Conservation (phyloP, 2,888 invertebrate species). For the Spilosoma lubricipeda region DNA sequence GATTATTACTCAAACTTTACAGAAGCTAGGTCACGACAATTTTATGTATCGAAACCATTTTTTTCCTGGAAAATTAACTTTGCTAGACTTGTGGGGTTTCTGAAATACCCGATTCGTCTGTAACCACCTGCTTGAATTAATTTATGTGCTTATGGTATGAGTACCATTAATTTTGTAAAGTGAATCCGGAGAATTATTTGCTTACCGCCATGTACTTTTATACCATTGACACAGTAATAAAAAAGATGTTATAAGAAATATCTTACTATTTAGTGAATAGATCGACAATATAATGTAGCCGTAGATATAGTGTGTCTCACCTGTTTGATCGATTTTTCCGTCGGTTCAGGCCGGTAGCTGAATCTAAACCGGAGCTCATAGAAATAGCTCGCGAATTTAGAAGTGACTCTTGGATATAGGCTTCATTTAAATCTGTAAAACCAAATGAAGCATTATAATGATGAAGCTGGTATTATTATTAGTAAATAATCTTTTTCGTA, state of each 20-base stretch:
- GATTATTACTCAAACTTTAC: too few species aligned
- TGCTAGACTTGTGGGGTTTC: too few species aligned
- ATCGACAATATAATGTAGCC: neutral
- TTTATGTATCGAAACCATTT: too few species aligned
- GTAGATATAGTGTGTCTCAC: slow-evolving; percentile 47
- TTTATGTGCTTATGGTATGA: too few species aligned
- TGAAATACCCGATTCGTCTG: too few species aligned
- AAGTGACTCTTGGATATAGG: slow-evolving; percentile 65
- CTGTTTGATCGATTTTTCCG: slow-evolving; percentile 73
- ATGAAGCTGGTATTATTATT: neutral
- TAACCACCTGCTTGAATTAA: neutral
- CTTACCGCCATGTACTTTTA: neutral
- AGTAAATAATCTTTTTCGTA: neutral
- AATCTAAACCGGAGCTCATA: slow-evolving; percentile 79
- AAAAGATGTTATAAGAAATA: neutral
- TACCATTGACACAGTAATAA: neutral
- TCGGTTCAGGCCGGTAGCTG: slow-evolving; percentile 63
- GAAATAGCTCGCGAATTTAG: slow-evolving; percentile 76
- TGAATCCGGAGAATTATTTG: neutral
- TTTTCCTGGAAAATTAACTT: too few species aligned
- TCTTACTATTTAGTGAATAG: neutral
- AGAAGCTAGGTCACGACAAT: too few species aligned
- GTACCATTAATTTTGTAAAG: neutral
- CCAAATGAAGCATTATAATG: neutral
- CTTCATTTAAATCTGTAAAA: slow-evolving; percentile 69